Conservation (phyloP, 2,888 invertebrate genomes). For the Yponomeuta plumbellus region DNA sequence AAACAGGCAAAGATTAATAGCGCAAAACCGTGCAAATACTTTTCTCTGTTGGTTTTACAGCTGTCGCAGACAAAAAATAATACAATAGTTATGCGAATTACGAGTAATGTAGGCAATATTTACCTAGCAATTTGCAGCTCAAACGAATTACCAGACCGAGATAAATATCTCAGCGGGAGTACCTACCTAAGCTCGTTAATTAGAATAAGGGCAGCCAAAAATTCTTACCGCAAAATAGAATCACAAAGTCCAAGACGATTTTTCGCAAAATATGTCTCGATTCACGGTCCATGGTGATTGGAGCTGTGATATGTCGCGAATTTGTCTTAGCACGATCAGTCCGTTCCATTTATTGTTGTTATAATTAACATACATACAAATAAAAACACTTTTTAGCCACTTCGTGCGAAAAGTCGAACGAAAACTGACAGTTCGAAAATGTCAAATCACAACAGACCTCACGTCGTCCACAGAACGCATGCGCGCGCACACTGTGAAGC, state of each 20-base stretch:
- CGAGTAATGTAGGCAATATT: too few species aligned
- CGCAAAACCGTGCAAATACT: too few species aligned
- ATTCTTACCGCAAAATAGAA: constrained; percentile 81
- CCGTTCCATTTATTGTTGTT: constrained; percentile 48
- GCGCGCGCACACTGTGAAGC: constrained; percentile 60
- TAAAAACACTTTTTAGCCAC: constrained; percentile 15
- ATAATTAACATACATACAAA: constrained; percentile 28
- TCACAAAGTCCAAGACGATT: constrained; percentile 80
- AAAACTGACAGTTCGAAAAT: constrained; percentile 37
- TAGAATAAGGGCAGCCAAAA: neutral
- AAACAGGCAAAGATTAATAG: too few species aligned
- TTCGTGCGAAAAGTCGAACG: constrained; percentile 32
- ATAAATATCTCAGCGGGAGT: neutral
- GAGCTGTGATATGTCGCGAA: constrained; percentile 46
- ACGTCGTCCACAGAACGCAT: constrained; percentile 60
- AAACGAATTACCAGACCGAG: neutral
- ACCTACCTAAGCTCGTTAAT: neutral
- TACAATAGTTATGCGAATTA: too few species aligned
- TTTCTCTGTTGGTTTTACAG: too few species aligned
- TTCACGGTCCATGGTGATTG: constrained; percentile 72
- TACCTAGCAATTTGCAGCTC: neutral
- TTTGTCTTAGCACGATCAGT: constrained; percentile 55
- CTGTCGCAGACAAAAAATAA: too few species aligned
- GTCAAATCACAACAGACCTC: constrained; percentile 19
- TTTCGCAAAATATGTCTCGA: constrained; percentile 78